Conservation (phyloP, 2,888 invertebrate genomes). For the Lasioglossum villosulum region DNA sequence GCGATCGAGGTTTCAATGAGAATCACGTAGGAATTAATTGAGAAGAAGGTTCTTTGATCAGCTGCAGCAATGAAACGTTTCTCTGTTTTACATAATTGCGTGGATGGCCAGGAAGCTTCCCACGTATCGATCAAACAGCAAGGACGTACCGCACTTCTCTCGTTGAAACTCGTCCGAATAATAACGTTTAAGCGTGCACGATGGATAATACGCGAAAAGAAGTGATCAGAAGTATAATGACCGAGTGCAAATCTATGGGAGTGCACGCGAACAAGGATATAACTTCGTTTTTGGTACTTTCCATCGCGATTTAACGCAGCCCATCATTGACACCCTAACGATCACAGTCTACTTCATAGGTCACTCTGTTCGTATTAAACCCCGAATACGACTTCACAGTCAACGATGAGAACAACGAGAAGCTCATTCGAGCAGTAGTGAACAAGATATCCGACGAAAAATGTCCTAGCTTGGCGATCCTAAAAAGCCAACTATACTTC, state of each 20-base stretch:
- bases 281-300: constrained; percentile 75
- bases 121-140: constrained; percentile 75
- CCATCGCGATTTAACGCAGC: not conserved
- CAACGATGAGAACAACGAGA: constrained; percentile 62
- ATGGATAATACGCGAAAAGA: constrained; percentile 74
- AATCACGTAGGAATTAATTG: constrained; percentile 1
- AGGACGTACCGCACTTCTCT: not conserved
- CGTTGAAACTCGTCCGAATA: not conserved
- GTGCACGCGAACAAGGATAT: constrained; percentile 75
- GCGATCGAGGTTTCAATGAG: not conserved
- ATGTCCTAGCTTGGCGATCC: constrained; percentile 85
- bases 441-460: constrained; percentile 77
- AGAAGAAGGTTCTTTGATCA: not conserved
- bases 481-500: constrained; percentile 88
- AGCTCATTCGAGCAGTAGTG: constrained; percentile 70
- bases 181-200: not conserved
- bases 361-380: constrained; percentile 75
- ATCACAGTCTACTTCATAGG: constrained; percentile 59
- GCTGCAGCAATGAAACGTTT: not conserved
- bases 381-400: constrained; percentile 69
- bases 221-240: constrained; percentile 72
- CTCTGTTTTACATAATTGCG: constrained; percentile 12
- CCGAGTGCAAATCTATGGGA: constrained; percentile 70
- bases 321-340: not conserved
- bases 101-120: not conserved